A percentile compares a stretch with the other conserved stretches of the same genome.
Evolutionary conservation across 2,888 invertebrate genomes (phyloP).

Genomic region (Lasioglossum marginatum): DNA sequence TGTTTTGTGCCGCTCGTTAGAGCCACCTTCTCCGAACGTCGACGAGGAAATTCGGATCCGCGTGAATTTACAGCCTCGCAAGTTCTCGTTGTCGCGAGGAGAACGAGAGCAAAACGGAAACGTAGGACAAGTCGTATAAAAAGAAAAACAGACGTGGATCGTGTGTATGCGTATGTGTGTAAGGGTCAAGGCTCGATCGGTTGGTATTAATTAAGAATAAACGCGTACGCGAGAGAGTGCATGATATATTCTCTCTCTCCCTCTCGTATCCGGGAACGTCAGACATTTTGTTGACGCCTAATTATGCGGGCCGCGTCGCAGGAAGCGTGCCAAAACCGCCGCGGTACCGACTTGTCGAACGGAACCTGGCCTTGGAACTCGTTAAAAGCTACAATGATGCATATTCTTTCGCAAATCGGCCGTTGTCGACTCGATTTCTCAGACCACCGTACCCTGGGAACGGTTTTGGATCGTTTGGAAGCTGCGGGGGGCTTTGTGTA

Average conservation of each 20-base stretch:
- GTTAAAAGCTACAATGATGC: slow-evolving; percentile 49
- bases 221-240: not conserved
- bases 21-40: slow-evolving; percentile 46
- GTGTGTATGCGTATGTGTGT: not conserved
- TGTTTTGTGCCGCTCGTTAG: slow-evolving; percentile 59
- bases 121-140: not conserved
- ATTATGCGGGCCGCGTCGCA: slow-evolving; percentile 64
- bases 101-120: slow-evolving; percentile 6
- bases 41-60: slow-evolving; percentile 56
- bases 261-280: slow-evolving; percentile 60
- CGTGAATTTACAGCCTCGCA: slow-evolving; percentile 57
- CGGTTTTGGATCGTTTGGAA: not conserved
- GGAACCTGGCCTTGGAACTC: slow-evolving; percentile 58
- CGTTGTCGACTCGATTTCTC: not conserved
- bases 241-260: slow-evolving; percentile 6
- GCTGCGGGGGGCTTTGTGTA: not conserved
- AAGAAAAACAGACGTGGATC: not conserved
- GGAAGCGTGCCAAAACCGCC: slow-evolving; percentile 67
- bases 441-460: not conserved
- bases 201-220: slow-evolving; percentile 52
- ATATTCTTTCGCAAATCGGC: slow-evolving; percentile 8
- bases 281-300: slow-evolving; percentile 63
- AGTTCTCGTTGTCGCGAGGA: not conserved
- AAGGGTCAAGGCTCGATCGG: slow-evolving; percentile 56
- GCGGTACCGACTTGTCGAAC: slow-evolving; percentile 46